Percentiles rank a stretch among this genome's conserved stretches.
Evolutionary conservation across 37 sponge, comb jelly and placozoan species (phyloP).

Genomic region (Trichoplax adhaerens): DNA sequence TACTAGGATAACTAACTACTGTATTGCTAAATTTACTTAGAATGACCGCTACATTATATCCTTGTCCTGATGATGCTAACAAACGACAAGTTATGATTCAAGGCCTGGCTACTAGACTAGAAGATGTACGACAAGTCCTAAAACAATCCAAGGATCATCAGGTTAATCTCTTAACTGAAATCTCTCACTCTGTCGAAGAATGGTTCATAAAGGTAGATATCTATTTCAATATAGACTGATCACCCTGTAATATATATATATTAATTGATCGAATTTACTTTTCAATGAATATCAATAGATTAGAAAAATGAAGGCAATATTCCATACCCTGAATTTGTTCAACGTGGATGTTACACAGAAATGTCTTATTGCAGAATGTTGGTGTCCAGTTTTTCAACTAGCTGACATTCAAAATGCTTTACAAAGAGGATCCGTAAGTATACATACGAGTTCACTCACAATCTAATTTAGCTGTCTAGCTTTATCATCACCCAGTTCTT

Average conservation of each 20-base stretch:
- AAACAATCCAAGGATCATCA: conserved; percentile 79
- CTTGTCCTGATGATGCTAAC: conserved; percentile 69
- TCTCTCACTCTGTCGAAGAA: conserved; percentile 46
- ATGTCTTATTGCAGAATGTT: conserved; percentile 96
- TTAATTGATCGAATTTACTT: not conserved
- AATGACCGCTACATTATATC: conserved; percentile 83
- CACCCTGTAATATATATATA: not conserved
- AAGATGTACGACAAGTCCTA: conserved; percentile 59
- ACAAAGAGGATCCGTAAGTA: conserved; percentile 73
- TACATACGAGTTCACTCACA: not conserved
- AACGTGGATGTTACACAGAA: conserved; percentile 85
- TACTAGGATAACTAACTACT: no score
- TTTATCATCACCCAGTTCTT: no score
- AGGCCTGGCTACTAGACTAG: conserved; percentile 40
- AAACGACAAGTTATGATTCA: conserved; percentile 55
- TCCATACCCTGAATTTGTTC: conserved; percentile 97
- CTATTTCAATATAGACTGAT: conserved; percentile 2
- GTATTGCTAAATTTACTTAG: conserved; percentile 6
- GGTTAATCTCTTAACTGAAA: conserved; percentile 44
- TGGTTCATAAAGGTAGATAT: conserved; percentile 72
- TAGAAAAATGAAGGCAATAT: conserved; percentile 92
- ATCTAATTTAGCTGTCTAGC: no score
- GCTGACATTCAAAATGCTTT: conserved; percentile 77
- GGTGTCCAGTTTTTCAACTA: conserved; percentile 83
- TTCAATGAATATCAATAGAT: conserved; percentile 33